Evolutionary conservation across 2,113 vertebrate species (phyloP).

Genomic region (Gambusia affinis): DNA sequence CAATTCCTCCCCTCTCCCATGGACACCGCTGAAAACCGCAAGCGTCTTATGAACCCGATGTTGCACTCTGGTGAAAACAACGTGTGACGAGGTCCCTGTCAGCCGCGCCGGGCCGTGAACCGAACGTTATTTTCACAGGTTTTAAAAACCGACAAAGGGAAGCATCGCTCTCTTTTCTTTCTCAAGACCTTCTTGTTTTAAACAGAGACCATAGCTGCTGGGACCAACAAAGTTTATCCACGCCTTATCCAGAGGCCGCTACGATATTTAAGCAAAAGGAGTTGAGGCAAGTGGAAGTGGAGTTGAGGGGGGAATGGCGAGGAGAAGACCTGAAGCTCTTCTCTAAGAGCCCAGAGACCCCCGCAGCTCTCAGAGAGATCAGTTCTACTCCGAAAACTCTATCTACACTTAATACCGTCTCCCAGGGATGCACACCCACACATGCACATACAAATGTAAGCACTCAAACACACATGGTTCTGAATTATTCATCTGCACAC

Average conservation of each 20-base stretch:
- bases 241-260: constrained; percentile 47
- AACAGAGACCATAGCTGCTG: constrained; percentile 41
- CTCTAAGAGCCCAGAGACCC: constrained; percentile 61
- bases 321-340: constrained; percentile 52
- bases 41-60: constrained; percentile 26
- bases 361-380: constrained; percentile 61
- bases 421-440: constrained; percentile 53
- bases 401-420: constrained; percentile 69
- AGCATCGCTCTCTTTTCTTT: constrained; percentile 25
- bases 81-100: constrained; percentile 43
- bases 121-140: constrained; percentile 9
- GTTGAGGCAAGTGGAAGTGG: constrained; percentile 45
- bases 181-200: constrained; percentile 26
- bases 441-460: constrained; percentile 50
- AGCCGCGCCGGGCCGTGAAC: neutral
- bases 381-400: constrained; percentile 70
- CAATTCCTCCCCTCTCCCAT: constrained; percentile 42
- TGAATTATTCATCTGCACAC: constrained; percentile 46
- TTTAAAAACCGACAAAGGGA: constrained; percentile 15
- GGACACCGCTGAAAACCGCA: constrained; percentile 51
- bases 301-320: constrained; percentile 35
- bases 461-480: constrained; percentile 39
- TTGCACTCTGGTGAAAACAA: constrained; percentile 35
- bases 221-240: constrained; percentile 32
- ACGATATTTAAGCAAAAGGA: constrained; percentile 41